Evolutionary conservation across 2,797 vertebrate species (phyloP).

Genomic region (Hippopotamyrus pictus): DNA sequence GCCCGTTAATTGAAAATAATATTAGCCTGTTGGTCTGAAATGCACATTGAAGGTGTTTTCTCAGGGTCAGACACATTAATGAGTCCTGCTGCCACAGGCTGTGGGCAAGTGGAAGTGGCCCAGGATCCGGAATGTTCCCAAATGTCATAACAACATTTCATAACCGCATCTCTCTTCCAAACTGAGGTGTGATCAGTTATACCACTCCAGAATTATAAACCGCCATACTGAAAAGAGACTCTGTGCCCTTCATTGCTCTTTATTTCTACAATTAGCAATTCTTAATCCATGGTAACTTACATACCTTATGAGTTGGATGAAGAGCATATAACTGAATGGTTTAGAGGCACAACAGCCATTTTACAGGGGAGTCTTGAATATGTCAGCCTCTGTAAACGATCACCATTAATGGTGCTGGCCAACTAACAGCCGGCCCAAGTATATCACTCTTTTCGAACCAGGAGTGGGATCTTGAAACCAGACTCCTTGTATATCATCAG

Average conservation of each 20-base stretch:
- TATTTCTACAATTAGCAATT: neutral
- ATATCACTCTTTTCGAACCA: neutral
- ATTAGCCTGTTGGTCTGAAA: neutral
- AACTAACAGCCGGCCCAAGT: neutral
- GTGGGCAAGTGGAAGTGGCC: neutral
- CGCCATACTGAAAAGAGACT: neutral
- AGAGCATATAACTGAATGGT: neutral
- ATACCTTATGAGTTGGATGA: neutral
- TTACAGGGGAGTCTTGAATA: neutral
- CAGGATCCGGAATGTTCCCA: neutral
- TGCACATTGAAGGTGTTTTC: neutral
- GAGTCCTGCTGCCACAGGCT: neutral
- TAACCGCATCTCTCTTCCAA: neutral
- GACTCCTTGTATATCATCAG: neutral
- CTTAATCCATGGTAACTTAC: neutral
- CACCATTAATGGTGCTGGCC: neutral
- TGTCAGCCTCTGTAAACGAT: neutral
- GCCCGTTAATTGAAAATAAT: constrained; percentile 18
- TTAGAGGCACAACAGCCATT: neutral
- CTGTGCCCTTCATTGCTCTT: neutral
- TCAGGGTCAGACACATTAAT: constrained; percentile 5
- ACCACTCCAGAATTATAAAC: neutral
- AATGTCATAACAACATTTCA: neutral
- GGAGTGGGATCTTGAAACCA: neutral
- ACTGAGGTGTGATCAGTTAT: neutral